A percentile compares a stretch with the other conserved stretches of the same genome.
Evolutionary conservation across 2,888 invertebrate genomes (phyloP).

Genomic region (Apamea anceps): DNA sequence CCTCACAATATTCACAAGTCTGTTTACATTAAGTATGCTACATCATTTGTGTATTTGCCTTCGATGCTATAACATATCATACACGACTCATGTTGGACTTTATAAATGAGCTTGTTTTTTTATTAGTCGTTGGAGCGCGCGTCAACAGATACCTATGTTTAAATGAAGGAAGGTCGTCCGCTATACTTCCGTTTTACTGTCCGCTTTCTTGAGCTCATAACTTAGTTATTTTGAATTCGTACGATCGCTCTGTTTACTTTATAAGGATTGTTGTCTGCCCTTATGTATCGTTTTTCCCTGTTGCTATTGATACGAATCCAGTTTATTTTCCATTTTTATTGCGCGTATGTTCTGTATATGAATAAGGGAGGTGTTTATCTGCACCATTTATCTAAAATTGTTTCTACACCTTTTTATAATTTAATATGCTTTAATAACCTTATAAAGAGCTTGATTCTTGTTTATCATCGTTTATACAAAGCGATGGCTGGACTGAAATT

Average conservation of each 20-base stretch:
- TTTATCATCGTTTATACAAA: constrained; percentile 28
- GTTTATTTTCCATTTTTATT: constrained; percentile 55
- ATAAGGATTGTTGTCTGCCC: constrained; percentile 65
- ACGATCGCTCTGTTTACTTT: constrained; percentile 65
- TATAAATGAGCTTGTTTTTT: constrained; percentile 65
- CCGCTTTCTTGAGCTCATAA: constrained; percentile 74
- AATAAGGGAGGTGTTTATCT: constrained; percentile 57
- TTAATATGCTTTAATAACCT: constrained; percentile 28
- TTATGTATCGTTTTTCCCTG: constrained; percentile 64
- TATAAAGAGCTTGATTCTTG: constrained; percentile 36
- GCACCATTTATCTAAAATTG: constrained; percentile 47
- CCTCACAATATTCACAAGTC: constrained; percentile 83
- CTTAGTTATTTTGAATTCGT: constrained; percentile 72
- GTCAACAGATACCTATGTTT: constrained; percentile 64
- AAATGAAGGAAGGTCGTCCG: constrained; percentile 72
- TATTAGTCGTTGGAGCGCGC: constrained; percentile 61
- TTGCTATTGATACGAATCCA: constrained; percentile 58
- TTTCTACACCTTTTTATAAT: constrained; percentile 48
- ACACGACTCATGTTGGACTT: constrained; percentile 66
- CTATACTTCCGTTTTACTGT: constrained; percentile 74
- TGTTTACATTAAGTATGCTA: constrained; percentile 81
- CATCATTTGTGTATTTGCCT: constrained; percentile 74
- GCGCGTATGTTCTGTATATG: constrained; percentile 37
- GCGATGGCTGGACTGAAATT: constrained; percentile 37
- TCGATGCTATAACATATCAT: constrained; percentile 68